A percentile compares a stretch with the other conserved stretches of the same genome.
Conservation (phyloP, 2,797 vertebrate species). For the Lateolabrax maculatus region DNA sequence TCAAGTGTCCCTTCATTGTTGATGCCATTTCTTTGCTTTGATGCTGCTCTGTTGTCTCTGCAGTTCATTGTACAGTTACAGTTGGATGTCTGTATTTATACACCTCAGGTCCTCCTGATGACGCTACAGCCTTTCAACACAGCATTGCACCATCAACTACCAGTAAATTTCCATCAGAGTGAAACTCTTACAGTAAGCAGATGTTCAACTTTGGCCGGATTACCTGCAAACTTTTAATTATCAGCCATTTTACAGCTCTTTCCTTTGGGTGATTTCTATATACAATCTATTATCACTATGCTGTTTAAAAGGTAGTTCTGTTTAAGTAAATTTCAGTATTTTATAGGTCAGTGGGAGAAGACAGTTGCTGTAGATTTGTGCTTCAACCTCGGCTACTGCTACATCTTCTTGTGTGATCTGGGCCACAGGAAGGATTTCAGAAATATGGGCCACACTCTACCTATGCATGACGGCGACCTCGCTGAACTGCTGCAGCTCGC, state of each 20-base stretch:
- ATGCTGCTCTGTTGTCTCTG: slow-evolving; percentile 13
- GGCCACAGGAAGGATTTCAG: no score
- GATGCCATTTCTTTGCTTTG: slow-evolving; percentile 11
- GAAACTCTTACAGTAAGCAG: no score
- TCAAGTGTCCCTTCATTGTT: neutral
- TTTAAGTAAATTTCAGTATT: neutral
- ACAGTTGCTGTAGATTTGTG: neutral
- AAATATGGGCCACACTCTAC: no score
- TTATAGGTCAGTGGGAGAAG: neutral
- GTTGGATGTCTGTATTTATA: slow-evolving; percentile 28
- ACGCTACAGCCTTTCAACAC: neutral
- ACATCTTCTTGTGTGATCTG: neutral
- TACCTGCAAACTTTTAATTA: no score
- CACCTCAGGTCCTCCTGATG: neutral
- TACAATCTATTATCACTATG: neutral
- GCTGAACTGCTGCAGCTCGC: no score
- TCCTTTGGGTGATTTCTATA: neutral
- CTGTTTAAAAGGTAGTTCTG: neutral
- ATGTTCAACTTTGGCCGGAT: no score
- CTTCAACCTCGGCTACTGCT: neutral
- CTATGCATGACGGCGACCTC: no score
- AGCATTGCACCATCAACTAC: neutral
- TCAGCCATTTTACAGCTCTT: neutral
- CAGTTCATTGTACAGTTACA: neutral
- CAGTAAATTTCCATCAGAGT: neutral